phyloP scores from a whole-genome alignment of 2,113 vertebrate genomes.

The Ardeotis arabs region DNA sequence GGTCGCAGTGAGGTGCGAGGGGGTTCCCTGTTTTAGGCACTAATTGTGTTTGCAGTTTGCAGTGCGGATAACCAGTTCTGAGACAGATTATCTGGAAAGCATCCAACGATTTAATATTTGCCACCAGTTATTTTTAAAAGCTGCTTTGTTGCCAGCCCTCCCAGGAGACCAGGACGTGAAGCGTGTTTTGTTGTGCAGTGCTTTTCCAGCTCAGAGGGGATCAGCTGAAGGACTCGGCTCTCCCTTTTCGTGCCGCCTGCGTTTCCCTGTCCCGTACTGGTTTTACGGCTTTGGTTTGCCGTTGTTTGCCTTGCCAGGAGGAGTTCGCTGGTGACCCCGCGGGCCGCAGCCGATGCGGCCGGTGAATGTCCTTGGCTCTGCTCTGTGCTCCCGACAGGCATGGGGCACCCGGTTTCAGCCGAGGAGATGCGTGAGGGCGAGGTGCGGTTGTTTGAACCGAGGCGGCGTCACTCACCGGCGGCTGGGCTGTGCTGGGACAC shows the following conservation, averaged over 20 bases:
- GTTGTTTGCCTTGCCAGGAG: not conserved
- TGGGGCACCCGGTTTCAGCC: not conserved
- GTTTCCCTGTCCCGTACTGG: not conserved
- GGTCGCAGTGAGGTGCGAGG: not conserved
- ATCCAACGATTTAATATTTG: not conserved
- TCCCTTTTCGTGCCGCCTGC: not conserved
- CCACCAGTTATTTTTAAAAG: constrained; percentile 22
- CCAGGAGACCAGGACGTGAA: not conserved
- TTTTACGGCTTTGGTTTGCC: not conserved
- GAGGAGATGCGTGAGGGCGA: no score
- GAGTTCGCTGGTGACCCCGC: not conserved
- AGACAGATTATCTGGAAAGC: not conserved
- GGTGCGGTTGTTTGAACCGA: no score
- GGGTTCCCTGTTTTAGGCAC: not conserved
- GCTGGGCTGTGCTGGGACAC: no score
- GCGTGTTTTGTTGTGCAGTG: not conserved
- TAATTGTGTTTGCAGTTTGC: not conserved
- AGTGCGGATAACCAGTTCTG: not conserved
- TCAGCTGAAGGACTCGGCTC: not conserved
- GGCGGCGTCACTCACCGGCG: no score
- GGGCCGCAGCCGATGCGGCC: not conserved
- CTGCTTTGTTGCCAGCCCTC: not conserved
- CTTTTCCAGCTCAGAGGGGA: not conserved
- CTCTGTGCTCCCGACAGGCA: accelerated
- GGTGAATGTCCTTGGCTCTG: not conserved